Conservation (phyloP, 2,888 invertebrate genomes). For the Acanthopleura granulata region DNA sequence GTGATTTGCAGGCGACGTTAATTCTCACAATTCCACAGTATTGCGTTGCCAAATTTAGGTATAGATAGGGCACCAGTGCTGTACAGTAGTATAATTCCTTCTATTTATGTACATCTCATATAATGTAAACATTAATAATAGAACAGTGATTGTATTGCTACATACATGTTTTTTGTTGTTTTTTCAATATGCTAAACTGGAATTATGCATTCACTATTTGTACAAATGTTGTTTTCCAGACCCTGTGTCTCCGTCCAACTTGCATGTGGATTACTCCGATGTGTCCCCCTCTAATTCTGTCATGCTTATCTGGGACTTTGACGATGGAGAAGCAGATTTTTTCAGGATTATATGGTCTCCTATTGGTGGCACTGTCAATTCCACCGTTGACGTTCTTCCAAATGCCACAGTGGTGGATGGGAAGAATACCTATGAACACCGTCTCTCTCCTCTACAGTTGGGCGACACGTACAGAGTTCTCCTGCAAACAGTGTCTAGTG, state of each 20-base stretch:
- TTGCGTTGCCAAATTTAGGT: too few relatives aligned
- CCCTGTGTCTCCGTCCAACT: not conserved
- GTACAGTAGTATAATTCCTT: too few relatives aligned
- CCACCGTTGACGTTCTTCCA: not conserved
- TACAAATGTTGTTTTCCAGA: not conserved
- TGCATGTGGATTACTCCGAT: not conserved
- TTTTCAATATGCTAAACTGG: too few relatives aligned
- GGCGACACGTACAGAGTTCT: not conserved
- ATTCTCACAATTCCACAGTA: too few relatives aligned
- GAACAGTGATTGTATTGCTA: not conserved
- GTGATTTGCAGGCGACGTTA: too few relatives aligned
- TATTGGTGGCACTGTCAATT: not conserved
- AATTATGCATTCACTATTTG: too few relatives aligned
- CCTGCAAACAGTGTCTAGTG: not conserved
- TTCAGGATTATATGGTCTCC: conserved; percentile 7
- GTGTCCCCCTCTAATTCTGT: not conserved
- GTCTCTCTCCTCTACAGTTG: not conserved
- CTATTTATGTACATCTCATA: not conserved
- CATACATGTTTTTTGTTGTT: too few relatives aligned
- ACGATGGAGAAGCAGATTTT: not conserved
- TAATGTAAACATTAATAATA: not conserved
- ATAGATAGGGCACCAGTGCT: too few relatives aligned
- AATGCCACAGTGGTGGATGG: conserved; percentile 1
- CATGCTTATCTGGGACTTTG: not conserved
- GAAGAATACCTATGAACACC: not conserved